Evolutionary conservation across 92 coral and sea anemone genomes (phyloP), one percentile per base, ranked within the genome.

Genomic region (Metridium senile): DNA sequence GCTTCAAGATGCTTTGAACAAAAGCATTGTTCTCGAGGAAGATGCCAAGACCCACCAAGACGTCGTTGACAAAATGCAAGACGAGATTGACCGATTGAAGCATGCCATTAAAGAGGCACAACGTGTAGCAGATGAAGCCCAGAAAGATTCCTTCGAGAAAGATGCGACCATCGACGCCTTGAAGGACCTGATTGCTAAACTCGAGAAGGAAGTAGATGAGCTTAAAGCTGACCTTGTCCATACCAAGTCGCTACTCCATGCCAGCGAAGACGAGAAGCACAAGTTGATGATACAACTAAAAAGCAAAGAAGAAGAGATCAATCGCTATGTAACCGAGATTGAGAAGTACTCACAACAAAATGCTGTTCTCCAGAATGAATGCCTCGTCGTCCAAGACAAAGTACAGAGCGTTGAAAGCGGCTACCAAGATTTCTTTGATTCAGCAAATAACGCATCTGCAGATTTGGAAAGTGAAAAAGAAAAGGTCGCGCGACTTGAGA

Each of bases 191-290:
- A 80, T 91, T 53, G 75, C 29, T 33, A 90, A 88, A 34, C 81
- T 93, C 64, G 97, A 96, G 21, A 76, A 87, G 34, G 99, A 96
- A 49, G 81, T 92, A 26, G 98, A 96, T 32, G 94, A 93, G 68
- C 79, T 88, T 19, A 88, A 76, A 81, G 87, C 98, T 47, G 98
- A 96, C 34, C 88, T 96, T 32, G 81, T 89, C 19, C 92, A 96
- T 63, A 80, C 70, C 16, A 93, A 93, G 63, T 81, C 91, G 23
- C 76, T 90, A 51, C 87, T 85, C 49, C 93, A 89, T 47, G 82
- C 97, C 16, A 84, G 89, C 26, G 97, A 96, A 84, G 97, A 89
- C 33, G 99, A 92, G 62, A 90, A 83, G 63, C 84, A 84, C 57
- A 87, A 82, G 66, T 85, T 92, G 66, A 65, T 76, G 33, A 72